Evolutionary conservation across 2,888 invertebrate genomes (phyloP), one percentile per base, ranked within the genome.

Genomic region (Cosmorhoe ocellata): DNA sequence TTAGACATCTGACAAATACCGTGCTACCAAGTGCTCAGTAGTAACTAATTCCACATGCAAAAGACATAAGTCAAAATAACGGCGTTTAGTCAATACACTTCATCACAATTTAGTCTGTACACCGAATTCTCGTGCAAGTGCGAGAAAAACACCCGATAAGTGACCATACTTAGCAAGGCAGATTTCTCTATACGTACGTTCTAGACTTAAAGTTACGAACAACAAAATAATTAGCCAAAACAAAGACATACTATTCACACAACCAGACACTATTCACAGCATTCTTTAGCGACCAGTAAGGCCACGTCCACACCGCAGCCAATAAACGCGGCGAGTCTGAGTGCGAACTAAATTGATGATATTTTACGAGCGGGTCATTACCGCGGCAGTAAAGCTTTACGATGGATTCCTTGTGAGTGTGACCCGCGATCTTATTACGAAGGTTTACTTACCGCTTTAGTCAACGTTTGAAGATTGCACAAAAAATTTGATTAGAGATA

Each of bases 301-400:
- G 54, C 45, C 56, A 51, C 57, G 43, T 55, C 39, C 50, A 57
- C 58, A 58, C 51, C 52, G 55, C 38, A 34, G 40, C 38, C 55
- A 54, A 51, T 55, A 57, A 65, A 58, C 56, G 58, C 43, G 43
- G 42, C 40, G 53, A 51, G 52, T 54, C 81, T 76, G 75, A 83
- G 81, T 81, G 85, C 76, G 79, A 79, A 83, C 81, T 83, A 81
- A 81, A 88, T 87, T 85, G 84, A 79, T 71, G 82, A 87, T 87
- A 84, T 83, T 88, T 89, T 87, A 89, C 81, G 87, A 81, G 64
- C 58, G 51, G 63, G 77, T 76, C 82, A 82, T 87, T 83, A 83
- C 81, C 59, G 61, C 61, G 71, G 70, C 74, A 76, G 81, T 86
- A 85, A 86, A 86, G 76, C 74, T 84, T 88, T 85, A 88, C 81